Conservation (phyloP, 2,113 vertebrate species). For the Quiscalus mexicanus region DNA sequence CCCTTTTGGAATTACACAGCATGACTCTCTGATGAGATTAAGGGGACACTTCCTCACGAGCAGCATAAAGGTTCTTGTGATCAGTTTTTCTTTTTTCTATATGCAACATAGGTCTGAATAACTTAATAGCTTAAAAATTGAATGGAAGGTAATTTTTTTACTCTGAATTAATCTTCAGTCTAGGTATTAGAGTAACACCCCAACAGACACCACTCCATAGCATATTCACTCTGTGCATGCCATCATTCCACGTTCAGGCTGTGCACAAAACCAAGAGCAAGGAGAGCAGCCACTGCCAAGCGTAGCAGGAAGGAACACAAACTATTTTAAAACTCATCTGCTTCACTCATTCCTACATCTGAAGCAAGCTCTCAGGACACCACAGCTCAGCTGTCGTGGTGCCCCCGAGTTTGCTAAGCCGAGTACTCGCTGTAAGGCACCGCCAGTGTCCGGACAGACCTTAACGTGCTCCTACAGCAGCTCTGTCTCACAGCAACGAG, state of each 20-base stretch:
- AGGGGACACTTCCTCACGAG: background rate
- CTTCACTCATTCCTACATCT: background rate
- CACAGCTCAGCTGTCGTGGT: background rate
- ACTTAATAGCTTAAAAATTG: rapidly evolving
- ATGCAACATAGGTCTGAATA: background rate
- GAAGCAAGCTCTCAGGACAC: background rate
- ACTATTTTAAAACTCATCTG: background rate
- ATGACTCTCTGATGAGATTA: background rate
- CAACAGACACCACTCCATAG: rapidly evolving
- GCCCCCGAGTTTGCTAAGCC: too few species aligned
- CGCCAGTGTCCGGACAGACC: background rate
- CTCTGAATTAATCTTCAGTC: background rate
- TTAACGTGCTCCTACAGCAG: rapidly evolving
- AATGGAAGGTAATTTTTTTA: background rate
- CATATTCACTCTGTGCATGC: background rate
- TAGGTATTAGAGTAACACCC: background rate
- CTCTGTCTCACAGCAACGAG: background rate
- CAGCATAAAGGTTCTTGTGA: background rate
- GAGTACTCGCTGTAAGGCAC: too few species aligned
- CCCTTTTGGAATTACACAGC: background rate
- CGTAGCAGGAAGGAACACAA: background rate
- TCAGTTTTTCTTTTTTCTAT: background rate
- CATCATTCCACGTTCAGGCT: background rate
- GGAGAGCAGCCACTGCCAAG: rapidly evolving
- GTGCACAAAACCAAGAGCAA: rapidly evolving